Evolutionary conservation across 2,888 invertebrate genomes (phyloP).

Genomic region (Bedellia somnulentella): DNA sequence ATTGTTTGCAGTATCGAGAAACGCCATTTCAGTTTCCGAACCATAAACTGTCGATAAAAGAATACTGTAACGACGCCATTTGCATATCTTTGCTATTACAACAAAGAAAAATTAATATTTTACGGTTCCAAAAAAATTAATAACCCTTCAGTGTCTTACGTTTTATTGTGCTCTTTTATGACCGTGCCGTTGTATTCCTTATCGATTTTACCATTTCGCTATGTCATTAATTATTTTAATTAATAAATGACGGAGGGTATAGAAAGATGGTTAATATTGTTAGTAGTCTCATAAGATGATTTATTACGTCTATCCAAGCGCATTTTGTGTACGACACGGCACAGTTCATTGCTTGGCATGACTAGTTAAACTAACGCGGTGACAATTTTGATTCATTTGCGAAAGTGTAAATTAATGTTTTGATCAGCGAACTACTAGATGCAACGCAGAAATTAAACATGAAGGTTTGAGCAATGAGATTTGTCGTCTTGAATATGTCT

Average conservation of each 20-base stretch:
- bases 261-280: slow-evolving; percentile 10
- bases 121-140: slow-evolving; percentile 21
- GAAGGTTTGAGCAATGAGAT: too few species aligned
- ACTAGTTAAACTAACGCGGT: not conserved
- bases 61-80: slow-evolving; percentile 38
- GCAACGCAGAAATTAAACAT: too few species aligned
- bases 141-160: slow-evolving; percentile 30
- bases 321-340: too few species aligned
- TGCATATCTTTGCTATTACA: slow-evolving; percentile 47
- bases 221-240: slow-evolving; percentile 56
- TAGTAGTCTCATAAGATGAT: slow-evolving; percentile 25
- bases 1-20: slow-evolving; percentile 24
- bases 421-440: too few species aligned
- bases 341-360: too few species aligned
- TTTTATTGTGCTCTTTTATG: slow-evolving; percentile 14
- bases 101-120: slow-evolving; percentile 23
- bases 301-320: slow-evolving; percentile 23
- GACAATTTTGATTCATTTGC: not conserved
- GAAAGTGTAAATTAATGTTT: too few species aligned
- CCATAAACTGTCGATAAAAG: slow-evolving; percentile 56
- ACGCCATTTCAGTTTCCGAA: slow-evolving; percentile 49
- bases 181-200: slow-evolving; percentile 10
- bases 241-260: slow-evolving; percentile 30
- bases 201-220: slow-evolving; percentile 47
- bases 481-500: too few species aligned